Percentiles rank a stretch among this genome's conserved stretches.
Conservation (phyloP, 2,113 vertebrate species). For the Platysternon megacephalum region DNA sequence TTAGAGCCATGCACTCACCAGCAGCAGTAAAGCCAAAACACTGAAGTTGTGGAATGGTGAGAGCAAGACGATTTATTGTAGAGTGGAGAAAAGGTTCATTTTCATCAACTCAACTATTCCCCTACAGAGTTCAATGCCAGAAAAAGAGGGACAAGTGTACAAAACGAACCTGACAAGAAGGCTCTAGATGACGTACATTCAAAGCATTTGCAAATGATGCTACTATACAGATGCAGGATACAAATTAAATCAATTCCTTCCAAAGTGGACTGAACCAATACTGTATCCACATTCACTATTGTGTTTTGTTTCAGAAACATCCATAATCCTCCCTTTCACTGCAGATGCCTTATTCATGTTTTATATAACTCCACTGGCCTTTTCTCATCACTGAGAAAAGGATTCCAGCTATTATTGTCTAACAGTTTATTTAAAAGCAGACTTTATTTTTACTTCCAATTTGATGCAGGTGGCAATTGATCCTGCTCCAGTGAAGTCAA, state of each 20-base stretch:
- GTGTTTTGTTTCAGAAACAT: slow-evolving; percentile 8
- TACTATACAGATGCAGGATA: slow-evolving; percentile 43
- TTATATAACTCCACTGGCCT: neutral
- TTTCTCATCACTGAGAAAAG: neutral
- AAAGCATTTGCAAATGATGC: slow-evolving; percentile 58
- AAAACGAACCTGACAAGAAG: slow-evolving; percentile 59
- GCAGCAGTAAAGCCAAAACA: slow-evolving; percentile 11
- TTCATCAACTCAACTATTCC: slow-evolving; percentile 58
- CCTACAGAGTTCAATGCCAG: slow-evolving; percentile 55
- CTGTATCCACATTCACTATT: neutral
- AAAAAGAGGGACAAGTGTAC: slow-evolving; percentile 64
- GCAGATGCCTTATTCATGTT: neutral
- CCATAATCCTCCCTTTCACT: slow-evolving; percentile 20
- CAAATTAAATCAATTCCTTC: slow-evolving; percentile 32
- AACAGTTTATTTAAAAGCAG: neutral
- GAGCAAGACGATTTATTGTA: slow-evolving; percentile 71
- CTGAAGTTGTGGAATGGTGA: slow-evolving; percentile 18
- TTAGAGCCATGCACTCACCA: neutral
- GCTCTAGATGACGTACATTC: slow-evolving; percentile 52
- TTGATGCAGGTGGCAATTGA: neutral
- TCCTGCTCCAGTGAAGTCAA: neutral
- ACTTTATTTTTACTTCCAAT: slow-evolving; percentile 26
- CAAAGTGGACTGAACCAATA: slow-evolving; percentile 5
- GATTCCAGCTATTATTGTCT: neutral
- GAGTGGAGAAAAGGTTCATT: slow-evolving; percentile 26